These are phyloP conservation scores for Carettochelys insculpta DNA, from an alignment of 2,113 vertebrate species.

Conservation along the genomic window DNA sequence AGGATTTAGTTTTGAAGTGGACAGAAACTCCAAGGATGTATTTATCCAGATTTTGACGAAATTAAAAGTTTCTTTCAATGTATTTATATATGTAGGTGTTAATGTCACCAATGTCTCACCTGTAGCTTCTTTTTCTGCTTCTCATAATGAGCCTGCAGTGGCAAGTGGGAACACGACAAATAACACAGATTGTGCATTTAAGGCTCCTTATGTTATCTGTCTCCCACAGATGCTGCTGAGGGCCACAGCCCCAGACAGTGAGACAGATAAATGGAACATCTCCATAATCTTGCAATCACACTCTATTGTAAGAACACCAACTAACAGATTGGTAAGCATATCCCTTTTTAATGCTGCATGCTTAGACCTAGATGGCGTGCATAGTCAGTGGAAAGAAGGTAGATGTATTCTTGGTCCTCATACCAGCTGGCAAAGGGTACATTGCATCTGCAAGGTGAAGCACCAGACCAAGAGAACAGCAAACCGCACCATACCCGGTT, in stretches of 20 bases:
- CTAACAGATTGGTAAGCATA: conserved; percentile 36
- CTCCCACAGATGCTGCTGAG: conserved; percentile 63
- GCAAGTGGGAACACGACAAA: not conserved
- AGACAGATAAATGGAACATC: not conserved
- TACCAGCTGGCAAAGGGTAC: conserved; percentile 61
- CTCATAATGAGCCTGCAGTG: conserved; percentile 21
- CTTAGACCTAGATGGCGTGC: conserved; percentile 59
- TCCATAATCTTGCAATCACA: conserved; percentile 34
- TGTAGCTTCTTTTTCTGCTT: conserved; percentile 45
- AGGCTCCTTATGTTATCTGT: conserved; percentile 64
- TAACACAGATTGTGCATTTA: not conserved
- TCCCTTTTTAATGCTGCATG: conserved; percentile 65
- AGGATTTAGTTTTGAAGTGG: conserved; percentile 64
- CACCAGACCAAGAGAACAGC: rapidly evolving
- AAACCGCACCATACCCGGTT: rapidly evolving
- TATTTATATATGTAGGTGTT: conserved; percentile 54
- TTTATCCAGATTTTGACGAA: conserved; percentile 74
- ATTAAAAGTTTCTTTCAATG: conserved; percentile 49
- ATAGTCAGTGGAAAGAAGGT: conserved; percentile 53
- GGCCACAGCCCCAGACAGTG: not conserved
- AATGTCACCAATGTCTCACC: not conserved
- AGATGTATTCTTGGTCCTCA: conserved; percentile 51
- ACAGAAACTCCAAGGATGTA: not conserved
- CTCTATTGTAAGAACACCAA: conserved; percentile 5
- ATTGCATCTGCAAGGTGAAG: conserved; percentile 62